Base-by-base conservation (phyloP, 92 coral and sea anemone genomes). In the Pocillopora grandis region DNA sequence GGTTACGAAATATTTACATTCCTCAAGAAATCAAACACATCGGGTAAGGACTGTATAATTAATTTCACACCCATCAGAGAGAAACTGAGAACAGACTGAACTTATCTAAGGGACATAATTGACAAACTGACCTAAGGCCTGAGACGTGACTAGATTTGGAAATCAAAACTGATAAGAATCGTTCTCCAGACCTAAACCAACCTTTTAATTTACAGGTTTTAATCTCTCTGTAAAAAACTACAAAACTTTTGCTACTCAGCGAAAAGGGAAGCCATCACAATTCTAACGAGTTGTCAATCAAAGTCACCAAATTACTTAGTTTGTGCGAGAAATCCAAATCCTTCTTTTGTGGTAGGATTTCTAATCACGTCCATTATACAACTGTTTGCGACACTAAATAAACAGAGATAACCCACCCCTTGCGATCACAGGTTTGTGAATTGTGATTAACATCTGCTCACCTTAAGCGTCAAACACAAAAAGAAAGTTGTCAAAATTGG, bases 361-460 rank as follows among this genome's bases (percentile, higher is more conserved):
- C 60, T 52, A 13, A 5, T 59, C 48, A 14, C 42, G 37, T 57
- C 68, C 16, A 17, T 68, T 33, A 35, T 31, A 18, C 35, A 49
- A 70, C 12, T 81, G 66, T 81, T 81, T 81, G 63, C 77, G 58
- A 57, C 72, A 69, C 75, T 80, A 80, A 63, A 49, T 37, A 79
- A 80, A 81, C 76, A 70, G 12, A 21, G 76, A 62, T 81, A 18
- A 59, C 13, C 59, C 77, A 71, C 77, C 85, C 58, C 77, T 77
- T 70, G 35, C 85, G 60, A 52, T 55, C 17, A 14, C 23, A 71
- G 15, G 14, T 57, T 71, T 19, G 52, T 42, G 52, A 42, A 1
- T 42, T 42, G 8, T 58, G 77, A 71, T 70, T 81, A 71, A 52
- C 84, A 80, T 70, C 69, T 72, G 85, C 37, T 3, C 71, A 58